Evolutionary conservation across 2,888 invertebrate genomes (phyloP), one percentile per base, ranked within the genome.

Genomic region (Drosophila neotestacea): DNA sequence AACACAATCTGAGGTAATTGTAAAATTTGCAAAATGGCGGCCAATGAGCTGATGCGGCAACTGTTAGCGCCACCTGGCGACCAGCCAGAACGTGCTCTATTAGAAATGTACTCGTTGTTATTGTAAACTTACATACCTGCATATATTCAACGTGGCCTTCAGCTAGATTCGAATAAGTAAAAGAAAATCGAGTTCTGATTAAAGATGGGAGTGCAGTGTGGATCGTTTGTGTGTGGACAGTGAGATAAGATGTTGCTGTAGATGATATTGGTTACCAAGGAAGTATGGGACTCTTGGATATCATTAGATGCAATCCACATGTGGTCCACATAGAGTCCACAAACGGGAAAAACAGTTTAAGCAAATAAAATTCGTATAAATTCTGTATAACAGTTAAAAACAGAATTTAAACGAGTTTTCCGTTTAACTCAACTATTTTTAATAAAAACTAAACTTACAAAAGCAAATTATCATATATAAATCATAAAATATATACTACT

Each of bases 21-120:
- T 70, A 60, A 62, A 22, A 22, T 22, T 22, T 16, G 13, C 70
- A 76, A 79, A 76, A 76, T 76, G 76, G 76, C 76, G 58, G 75
- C 64, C 64, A 70, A 70, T 70, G 47, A 54, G 34, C 51, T 52
- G 55, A 41, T 42, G 58, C 58, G 44, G 74, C 48, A 56, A 52
- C 32, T 54, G 34, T 60, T 41, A 59, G 78, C 76, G 79, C 79
- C 79, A 79, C 50, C 76, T 76, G 76, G 79, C 75, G 76, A 44
- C 70, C 62, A 50, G 34, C 32, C 44, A 11, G 10, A 65, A 41
- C 32, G 32, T 68, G 44, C 9, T 32, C 48, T 30, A 59, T 54
- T 50, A 32, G 39, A 30, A 54, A 32, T 36, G 16, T 22, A 41
- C 36, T 38, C 6, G 28, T 16, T 11, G 13, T 28, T 11, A n/a